These are phyloP conservation scores for Trachurus trachurus DNA, from an alignment of 2,797 vertebrate species.

Conservation along the genomic window DNA sequence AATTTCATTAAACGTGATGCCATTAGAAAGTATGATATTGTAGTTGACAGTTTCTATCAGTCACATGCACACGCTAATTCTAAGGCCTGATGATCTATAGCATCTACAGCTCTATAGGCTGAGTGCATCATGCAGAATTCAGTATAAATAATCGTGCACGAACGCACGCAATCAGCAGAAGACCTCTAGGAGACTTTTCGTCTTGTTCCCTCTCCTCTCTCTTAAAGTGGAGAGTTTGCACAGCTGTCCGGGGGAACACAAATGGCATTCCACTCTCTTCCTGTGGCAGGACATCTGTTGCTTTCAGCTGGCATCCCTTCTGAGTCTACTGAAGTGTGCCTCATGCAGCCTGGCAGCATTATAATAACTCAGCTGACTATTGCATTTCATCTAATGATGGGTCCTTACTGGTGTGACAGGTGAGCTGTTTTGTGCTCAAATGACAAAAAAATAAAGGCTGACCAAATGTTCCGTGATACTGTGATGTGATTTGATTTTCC, in stretches of 20 bases:
- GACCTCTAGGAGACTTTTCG: constrained; percentile 40
- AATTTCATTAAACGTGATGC: not conserved
- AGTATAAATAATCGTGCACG: constrained; percentile 52
- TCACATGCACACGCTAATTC: not conserved
- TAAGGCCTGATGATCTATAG: not conserved
- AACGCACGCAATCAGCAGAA: constrained; percentile 41
- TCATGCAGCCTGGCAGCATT: constrained; percentile 47
- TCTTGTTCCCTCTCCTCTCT: constrained; percentile 36
- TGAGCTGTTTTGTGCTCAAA: constrained; percentile 5
- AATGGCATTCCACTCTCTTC: constrained; percentile 63
- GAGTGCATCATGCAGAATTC: constrained; percentile 25
- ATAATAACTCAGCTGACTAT: constrained; percentile 35
- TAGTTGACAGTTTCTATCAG: not conserved
- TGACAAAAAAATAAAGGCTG: not conserved
- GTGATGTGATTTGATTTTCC: not conserved
- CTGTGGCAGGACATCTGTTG: constrained; percentile 76
- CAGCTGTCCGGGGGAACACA: constrained; percentile 68
- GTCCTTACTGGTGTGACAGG: not conserved
- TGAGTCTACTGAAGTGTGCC: constrained; percentile 43
- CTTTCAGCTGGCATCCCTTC: constrained; percentile 64
- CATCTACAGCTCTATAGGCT: not conserved
- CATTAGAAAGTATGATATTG: too few species aligned
- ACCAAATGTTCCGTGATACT: not conserved
- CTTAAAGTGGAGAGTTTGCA: constrained; percentile 61
- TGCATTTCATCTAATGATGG: not conserved